Evolutionary conservation across 2,113 vertebrate genomes (phyloP).

Genomic region (Lasiurus borealis): DNA sequence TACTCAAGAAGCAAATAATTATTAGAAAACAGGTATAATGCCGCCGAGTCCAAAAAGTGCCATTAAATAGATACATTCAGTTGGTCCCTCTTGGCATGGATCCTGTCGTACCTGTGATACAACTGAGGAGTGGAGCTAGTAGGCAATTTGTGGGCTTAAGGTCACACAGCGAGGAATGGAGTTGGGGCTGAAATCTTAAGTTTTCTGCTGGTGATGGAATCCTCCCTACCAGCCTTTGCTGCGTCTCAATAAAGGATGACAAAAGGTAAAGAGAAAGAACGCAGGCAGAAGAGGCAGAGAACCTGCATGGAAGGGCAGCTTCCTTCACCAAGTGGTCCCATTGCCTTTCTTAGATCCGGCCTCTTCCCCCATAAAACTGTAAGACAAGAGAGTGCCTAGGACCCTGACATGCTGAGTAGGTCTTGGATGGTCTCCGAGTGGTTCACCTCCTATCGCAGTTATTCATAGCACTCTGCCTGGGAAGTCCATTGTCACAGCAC

Average conservation of each 20-base stretch:
- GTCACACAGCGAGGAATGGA: neutral
- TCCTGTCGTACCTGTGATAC: neutral
- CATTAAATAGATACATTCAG: neutral
- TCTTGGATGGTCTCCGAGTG: neutral
- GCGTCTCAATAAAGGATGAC: neutral
- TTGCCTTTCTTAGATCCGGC: neutral
- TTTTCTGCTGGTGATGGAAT: neutral
- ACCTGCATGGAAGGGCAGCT: neutral
- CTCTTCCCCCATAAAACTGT: neutral
- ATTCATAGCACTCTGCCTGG: neutral
- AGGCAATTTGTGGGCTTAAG: neutral
- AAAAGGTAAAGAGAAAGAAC: neutral
- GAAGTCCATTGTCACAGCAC: neutral
- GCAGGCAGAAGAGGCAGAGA: neutral
- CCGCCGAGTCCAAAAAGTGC: neutral
- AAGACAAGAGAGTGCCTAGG: neutral
- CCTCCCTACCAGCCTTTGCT: neutral
- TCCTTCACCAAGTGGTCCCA: neutral
- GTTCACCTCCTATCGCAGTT: neutral
- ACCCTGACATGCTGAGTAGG: no score
- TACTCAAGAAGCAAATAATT: neutral
- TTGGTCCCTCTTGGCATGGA: neutral
- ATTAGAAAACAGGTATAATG: neutral
- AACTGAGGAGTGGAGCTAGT: neutral
- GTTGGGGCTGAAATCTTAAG: neutral